phyloP scores from a whole-genome alignment of 2,797 vertebrate species.

The Miichthys miiuy region DNA sequence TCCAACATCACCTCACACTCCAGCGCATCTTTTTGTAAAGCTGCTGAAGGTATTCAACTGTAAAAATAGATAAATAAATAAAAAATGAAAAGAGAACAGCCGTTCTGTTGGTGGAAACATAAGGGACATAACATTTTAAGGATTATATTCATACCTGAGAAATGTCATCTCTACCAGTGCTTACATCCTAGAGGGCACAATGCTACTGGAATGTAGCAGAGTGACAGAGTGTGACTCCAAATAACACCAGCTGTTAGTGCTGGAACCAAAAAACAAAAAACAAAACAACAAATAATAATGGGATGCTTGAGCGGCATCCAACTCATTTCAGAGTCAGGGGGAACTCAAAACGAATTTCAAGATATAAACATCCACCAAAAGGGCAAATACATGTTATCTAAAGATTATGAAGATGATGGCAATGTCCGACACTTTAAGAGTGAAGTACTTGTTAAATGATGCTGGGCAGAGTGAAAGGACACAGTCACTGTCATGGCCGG shows the following conservation, averaged over 20 bases:
- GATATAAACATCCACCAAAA: background rate
- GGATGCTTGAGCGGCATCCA: background rate
- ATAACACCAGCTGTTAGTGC: conserved; percentile 1
- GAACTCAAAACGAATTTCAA: background rate
- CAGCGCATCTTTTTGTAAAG: conserved; percentile 2
- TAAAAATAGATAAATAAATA: background rate
- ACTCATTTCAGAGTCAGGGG: conserved; percentile 5
- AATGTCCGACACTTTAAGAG: background rate
- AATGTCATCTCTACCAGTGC: conserved; percentile 12
- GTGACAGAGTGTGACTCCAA: background rate
- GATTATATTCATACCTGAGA: conserved; percentile 28
- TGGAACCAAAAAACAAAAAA: background rate
- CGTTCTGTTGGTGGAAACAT: conserved; percentile 9
- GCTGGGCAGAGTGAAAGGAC: background rate
- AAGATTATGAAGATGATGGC: background rate
- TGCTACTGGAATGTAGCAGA: background rate
- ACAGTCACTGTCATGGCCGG: conserved; percentile 6
- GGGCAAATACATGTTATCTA: background rate
- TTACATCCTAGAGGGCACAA: conserved; percentile 3
- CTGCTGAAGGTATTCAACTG: conserved; percentile 6
- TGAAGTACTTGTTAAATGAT: background rate
- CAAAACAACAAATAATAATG: background rate
- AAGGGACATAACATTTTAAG: conserved; percentile 8
- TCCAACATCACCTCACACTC: conserved; percentile 23
- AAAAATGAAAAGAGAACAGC: conserved; percentile 1